Evolutionary conservation across 2,888 invertebrate genomes (phyloP).

Genomic region (Homarus gammarus): DNA sequence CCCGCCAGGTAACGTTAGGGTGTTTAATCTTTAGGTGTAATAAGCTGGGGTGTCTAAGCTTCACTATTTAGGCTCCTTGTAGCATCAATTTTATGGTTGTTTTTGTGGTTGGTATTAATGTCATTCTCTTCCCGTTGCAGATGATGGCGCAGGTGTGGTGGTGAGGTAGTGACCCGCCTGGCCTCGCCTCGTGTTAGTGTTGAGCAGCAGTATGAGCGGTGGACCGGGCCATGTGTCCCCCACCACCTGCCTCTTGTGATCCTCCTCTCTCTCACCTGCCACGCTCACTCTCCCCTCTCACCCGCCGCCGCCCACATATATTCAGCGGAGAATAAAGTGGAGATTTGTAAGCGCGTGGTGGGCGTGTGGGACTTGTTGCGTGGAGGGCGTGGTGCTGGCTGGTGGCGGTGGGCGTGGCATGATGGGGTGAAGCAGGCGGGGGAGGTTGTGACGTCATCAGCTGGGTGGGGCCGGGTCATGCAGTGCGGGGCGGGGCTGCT

Average conservation of each 20-base stretch:
- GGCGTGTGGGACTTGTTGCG: not conserved
- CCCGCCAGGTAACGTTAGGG: no score
- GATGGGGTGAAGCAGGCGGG: slow-evolving; percentile 46
- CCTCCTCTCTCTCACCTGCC: not conserved
- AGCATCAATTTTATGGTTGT: no score
- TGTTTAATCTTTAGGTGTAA: no score
- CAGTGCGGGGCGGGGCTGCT: slow-evolving; percentile 46
- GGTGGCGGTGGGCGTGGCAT: slow-evolving; percentile 35
- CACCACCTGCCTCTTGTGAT: not conserved
- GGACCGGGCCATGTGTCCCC: not conserved
- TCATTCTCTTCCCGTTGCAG: not conserved
- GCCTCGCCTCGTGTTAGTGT: no score
- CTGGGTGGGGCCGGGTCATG: slow-evolving; percentile 56
- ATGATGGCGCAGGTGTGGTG: not conserved
- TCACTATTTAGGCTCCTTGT: no score
- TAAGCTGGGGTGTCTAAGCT: no score
- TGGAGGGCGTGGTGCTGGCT: not conserved
- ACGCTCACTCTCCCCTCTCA: not conserved
- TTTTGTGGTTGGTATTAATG: no score
- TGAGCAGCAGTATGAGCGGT: no score
- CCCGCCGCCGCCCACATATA: no score
- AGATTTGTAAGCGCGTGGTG: slow-evolving; percentile 1
- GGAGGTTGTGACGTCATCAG: slow-evolving; percentile 23
- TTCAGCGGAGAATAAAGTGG: not conserved
- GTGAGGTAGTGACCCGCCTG: no score